These are phyloP conservation scores for Phaedon cochleariae DNA, from an alignment of 2,888 invertebrate species.

Conservation along the genomic window DNA sequence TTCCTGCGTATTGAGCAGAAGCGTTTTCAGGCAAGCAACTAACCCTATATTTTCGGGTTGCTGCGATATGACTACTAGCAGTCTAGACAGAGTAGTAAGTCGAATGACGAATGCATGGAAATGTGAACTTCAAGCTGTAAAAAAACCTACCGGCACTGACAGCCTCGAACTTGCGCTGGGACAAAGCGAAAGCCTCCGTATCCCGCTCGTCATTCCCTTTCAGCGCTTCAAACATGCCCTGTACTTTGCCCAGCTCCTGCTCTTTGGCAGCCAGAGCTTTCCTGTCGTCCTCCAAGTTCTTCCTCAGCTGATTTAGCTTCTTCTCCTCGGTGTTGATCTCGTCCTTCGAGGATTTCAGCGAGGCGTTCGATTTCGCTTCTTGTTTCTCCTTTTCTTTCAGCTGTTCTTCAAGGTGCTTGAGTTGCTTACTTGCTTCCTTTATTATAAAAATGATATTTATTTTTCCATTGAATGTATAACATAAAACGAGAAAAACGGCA, in stretches of 20 bases:
- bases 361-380: conserved; percentile 73
- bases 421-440: conserved; percentile 72
- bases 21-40: too few relatives aligned
- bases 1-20: too few relatives aligned
- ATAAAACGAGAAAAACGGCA: too few relatives aligned
- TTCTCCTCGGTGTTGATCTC: conserved; percentile 74
- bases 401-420: conserved; percentile 71
- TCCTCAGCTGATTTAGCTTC: conserved; percentile 72
- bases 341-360: conserved; percentile 71
- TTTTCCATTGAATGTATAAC: too few relatives aligned
- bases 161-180: conserved; percentile 84
- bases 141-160: conserved; percentile 15
- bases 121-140: too few relatives aligned
- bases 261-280: conserved; percentile 69
- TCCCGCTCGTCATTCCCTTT: conserved; percentile 74
- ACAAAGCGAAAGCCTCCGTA: conserved; percentile 72
- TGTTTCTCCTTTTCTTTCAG: conserved; percentile 71
- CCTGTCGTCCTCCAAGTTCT: conserved; percentile 75
- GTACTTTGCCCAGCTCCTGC: conserved; percentile 68
- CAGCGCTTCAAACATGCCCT: conserved; percentile 73
- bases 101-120: too few relatives aligned
- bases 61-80: too few relatives aligned
- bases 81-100: too few relatives aligned
- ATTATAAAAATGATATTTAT: too few relatives aligned
- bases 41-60: too few relatives aligned